Evolutionary conservation across 2,113 vertebrate species (phyloP), one percentile per base, ranked within the genome.

Genomic region (Peucedramus taeniatus): DNA sequence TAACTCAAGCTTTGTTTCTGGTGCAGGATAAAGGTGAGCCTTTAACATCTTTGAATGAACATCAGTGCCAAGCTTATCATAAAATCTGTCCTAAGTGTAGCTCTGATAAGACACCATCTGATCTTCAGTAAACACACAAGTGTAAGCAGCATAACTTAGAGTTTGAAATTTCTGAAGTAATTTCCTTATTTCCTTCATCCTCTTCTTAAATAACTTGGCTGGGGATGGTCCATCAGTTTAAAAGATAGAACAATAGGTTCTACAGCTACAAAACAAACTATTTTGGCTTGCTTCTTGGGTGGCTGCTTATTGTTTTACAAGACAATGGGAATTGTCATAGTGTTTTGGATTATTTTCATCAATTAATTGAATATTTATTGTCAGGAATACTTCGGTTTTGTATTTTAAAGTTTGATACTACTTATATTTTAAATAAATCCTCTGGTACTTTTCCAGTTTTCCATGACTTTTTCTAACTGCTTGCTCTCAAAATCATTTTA

Each of bases 221-320:
- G 30, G 35, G 83, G 44, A 81, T 64, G 19, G 27, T 79, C 69
- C 11, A 4, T 84, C 75, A 68, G 49, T 89, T 94, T 90, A 83
- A 96, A 90, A 88, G 90, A 78, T 93, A 96, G 90, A 86, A 93
- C 86, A 92, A 89, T 92, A 86, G 65, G 51, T 93, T 81, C 64
- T 90, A 83, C 79, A 87, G 72, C 83, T 92, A 95, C 71, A 94
- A 92, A 96, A 64, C 76, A 93, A 94, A 87, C 51, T 75, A 64
- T 95, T 97, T 97, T 95, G 92, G 90, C 93, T 89, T 94, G 35
- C 95, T 71, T 92, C 94, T 94, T 96, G 95, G 81, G 94, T 89
- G 83, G 89, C 40, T 94, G 61, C 42, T 87, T 80, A 96, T 95
- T 96, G 96, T 95, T 96, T 93, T 85, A 66, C 28, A 76, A 83